A percentile compares a stretch with the other conserved stretches of the same genome.
These are phyloP conservation scores for Numenius arquata DNA, from an alignment of 2,113 vertebrate genomes.

Conservation along the genomic window DNA sequence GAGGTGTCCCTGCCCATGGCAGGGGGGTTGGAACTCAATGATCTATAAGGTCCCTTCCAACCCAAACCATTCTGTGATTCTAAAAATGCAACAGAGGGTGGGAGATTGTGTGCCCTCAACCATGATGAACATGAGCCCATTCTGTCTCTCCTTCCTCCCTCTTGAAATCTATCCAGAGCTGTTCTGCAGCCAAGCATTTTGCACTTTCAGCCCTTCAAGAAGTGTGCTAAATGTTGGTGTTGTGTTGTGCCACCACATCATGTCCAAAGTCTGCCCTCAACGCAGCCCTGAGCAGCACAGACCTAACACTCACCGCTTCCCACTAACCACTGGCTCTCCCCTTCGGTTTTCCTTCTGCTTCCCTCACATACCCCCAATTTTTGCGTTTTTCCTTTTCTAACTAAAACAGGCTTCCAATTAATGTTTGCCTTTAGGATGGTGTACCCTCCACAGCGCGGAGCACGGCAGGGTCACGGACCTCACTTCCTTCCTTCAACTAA, in stretches of 20 bases:
- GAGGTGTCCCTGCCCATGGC: too few species aligned
- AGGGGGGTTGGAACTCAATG: too few species aligned
- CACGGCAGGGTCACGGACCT: constrained; percentile 22
- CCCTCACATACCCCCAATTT: neutral
- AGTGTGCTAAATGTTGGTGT: neutral
- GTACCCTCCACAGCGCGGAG: constrained; percentile 25
- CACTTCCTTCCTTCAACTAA: constrained; percentile 57
- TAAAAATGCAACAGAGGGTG: neutral
- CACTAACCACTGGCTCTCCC: neutral
- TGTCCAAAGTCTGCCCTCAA: neutral
- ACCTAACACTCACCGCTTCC: neutral
- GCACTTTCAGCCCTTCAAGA: neutral
- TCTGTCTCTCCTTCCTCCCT: neutral
- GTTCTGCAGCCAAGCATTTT: neutral
- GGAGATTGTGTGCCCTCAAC: neutral
- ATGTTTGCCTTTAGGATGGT: constrained; percentile 39
- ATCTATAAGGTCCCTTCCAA: too few species aligned
- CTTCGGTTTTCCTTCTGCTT: neutral
- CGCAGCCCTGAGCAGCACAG: neutral
- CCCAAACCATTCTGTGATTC: too few species aligned
- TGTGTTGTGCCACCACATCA: neutral
- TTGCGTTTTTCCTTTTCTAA: constrained; percentile 16
- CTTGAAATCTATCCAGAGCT: neutral
- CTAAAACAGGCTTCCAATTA: constrained; percentile 49
- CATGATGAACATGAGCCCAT: rapidly evolving